A percentile compares a stretch with the other conserved stretches of the same genome.
Evolutionary conservation across 2,888 invertebrate species (phyloP).

Genomic region (Julus scanicus): DNA sequence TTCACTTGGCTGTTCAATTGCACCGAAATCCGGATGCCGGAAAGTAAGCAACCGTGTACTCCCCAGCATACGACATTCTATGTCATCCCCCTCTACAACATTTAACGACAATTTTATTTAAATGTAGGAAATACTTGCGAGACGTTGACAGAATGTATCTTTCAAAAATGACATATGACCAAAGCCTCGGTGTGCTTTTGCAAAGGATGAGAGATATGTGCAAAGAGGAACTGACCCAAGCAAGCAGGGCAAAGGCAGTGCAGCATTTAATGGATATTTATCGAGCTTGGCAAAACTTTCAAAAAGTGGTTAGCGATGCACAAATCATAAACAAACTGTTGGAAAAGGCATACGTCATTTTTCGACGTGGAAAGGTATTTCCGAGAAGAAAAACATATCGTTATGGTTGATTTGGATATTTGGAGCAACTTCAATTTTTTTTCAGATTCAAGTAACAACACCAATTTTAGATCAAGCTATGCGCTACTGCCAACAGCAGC

Average conservation of each 20-base stretch:
- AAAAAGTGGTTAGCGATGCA: constrained; percentile 58
- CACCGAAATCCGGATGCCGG: constrained; percentile 82
- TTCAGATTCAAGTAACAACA: constrained; percentile 58
- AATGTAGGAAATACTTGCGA: constrained; percentile 57
- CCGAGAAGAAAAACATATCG: neutral
- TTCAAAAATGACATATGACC: constrained; percentile 53
- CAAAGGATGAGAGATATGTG: constrained; percentile 56
- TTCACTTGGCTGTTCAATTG: constrained; percentile 82
- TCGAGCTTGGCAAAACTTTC: constrained; percentile 59
- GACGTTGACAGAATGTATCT: constrained; percentile 57
- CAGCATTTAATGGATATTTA: constrained; percentile 60
- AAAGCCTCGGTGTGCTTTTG: constrained; percentile 52
- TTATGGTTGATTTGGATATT: too few species aligned
- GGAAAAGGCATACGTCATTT: constrained; percentile 62
- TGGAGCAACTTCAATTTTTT: neutral
- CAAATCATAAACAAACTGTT: constrained; percentile 63
- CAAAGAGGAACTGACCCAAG: constrained; percentile 19
- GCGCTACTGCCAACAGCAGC: constrained; percentile 63
- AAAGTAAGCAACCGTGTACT: constrained; percentile 55
- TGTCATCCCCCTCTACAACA: neutral
- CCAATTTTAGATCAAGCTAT: constrained; percentile 64
- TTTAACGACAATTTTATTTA: neutral
- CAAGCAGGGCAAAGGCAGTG: constrained; percentile 54
- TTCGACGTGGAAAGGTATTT: constrained; percentile 57
- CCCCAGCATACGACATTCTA: neutral